Evolutionary conservation across 2,888 invertebrate species (phyloP).

Genomic region (Coleophora flavipennella): DNA sequence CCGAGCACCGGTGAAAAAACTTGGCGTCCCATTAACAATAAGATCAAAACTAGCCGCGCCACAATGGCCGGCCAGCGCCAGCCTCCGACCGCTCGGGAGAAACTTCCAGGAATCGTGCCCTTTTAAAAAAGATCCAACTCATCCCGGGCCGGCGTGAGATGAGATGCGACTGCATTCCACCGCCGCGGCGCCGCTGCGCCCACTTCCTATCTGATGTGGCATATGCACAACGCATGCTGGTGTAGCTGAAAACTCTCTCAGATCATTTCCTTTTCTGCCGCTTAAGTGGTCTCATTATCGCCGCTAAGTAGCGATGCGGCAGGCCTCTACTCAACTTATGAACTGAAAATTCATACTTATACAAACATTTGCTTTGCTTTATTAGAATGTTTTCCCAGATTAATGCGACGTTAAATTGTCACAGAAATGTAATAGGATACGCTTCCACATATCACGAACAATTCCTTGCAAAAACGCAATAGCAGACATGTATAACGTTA

Average conservation of each 20-base stretch:
- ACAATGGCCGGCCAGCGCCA: conserved; percentile 67
- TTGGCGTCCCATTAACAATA: conserved; percentile 72
- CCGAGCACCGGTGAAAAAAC: conserved; percentile 63
- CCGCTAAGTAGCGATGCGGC: no score
- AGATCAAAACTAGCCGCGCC: conserved; percentile 71
- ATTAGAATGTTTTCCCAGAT: conserved; percentile 1
- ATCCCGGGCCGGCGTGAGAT: conserved; percentile 59
- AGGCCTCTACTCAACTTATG: background rate
- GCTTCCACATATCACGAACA: conserved; percentile 14
- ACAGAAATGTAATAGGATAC: conserved; percentile 12
- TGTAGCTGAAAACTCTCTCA: no score
- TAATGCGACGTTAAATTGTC: conserved; percentile 1
- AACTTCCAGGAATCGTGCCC: conserved; percentile 65
- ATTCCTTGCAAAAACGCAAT: conserved; percentile 33
- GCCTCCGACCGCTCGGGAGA: conserved; percentile 54
- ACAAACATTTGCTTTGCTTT: no score
- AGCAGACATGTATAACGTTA: conserved; percentile 19
- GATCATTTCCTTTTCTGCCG: no score
- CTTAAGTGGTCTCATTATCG: no score
- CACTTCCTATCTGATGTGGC: background rate
- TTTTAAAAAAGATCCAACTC: conserved; percentile 65
- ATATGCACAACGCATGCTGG: no score
- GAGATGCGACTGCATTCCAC: conserved; percentile 59
- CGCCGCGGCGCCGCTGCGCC: conserved; percentile 14
- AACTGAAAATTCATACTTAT: no score